These are phyloP conservation scores for Myzus persicae DNA, from an alignment of 1,140 invertebrate species.

Conservation along the genomic window DNA sequence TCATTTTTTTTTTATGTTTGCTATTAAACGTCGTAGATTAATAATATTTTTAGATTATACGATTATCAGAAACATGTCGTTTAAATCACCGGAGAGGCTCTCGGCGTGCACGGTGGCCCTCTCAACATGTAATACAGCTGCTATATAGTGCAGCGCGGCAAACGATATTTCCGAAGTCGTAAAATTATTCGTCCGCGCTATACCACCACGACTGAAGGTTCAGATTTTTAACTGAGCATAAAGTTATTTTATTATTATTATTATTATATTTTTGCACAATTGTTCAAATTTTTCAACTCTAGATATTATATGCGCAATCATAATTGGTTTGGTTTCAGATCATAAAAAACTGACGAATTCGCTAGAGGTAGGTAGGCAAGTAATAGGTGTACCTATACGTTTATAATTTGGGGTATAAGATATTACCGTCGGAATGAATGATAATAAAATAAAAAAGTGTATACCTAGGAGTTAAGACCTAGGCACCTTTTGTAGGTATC, in stretches of 20 bases:
- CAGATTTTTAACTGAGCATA: not conserved
- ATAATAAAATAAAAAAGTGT: conserved; percentile 20
- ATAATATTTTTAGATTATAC: conserved; percentile 59
- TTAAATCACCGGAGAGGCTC: conserved; percentile 46
- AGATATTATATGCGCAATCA: not conserved
- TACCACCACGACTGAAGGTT: conserved; percentile 13
- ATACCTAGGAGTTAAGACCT: not conserved
- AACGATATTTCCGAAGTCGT: conserved; percentile 41
- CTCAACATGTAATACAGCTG: conserved; percentile 11
- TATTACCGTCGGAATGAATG: not conserved
- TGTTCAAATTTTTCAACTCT: not conserved
- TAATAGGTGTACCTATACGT: not conserved
- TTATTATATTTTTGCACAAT: conserved; percentile 32
- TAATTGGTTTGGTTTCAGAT: conserved; percentile 43
- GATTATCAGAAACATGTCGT: conserved; percentile 59
- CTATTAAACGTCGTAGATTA: conserved; percentile 57
- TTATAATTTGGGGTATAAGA: not conserved
- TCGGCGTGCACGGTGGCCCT: conserved; percentile 47
- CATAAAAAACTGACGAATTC: not conserved
- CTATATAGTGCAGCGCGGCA: not conserved
- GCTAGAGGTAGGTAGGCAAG: not conserved
- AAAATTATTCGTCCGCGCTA: conserved; percentile 37
- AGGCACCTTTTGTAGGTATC: not conserved
- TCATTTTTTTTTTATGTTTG: conserved; percentile 54
- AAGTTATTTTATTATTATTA: conserved; percentile 28